These are phyloP conservation scores for Luehdorfia chinensis DNA, from an alignment of 1,140 invertebrate species.

Conservation along the genomic window DNA sequence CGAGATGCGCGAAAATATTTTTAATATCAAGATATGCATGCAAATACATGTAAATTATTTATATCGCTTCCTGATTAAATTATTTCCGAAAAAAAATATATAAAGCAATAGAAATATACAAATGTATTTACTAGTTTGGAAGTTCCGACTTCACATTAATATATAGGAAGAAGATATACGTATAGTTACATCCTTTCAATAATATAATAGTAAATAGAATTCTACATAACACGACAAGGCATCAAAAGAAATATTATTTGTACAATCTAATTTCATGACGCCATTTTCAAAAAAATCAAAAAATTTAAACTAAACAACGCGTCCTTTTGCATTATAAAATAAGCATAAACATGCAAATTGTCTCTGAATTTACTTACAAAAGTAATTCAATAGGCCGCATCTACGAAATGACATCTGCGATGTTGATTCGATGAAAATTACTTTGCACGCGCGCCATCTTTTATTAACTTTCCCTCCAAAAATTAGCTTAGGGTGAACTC, in stretches of 20 bases:
- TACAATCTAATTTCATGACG: slow-evolving; percentile 12
- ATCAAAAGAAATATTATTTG: neutral
- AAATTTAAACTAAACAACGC: slow-evolving; percentile 48
- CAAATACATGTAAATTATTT: too few relatives aligned
- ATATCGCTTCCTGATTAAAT: too few relatives aligned
- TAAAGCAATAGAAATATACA: too few relatives aligned
- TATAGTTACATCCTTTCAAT: too few relatives aligned
- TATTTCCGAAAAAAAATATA: too few relatives aligned
- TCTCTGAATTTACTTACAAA: slow-evolving; percentile 52
- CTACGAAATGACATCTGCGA: slow-evolving; percentile 43
- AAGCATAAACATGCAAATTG: slow-evolving; percentile 62
- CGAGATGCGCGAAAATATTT: too few relatives aligned
- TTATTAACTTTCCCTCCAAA: slow-evolving; percentile 38
- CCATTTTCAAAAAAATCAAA: slow-evolving; percentile 24
- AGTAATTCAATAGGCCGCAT: slow-evolving; percentile 56
- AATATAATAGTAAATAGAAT: neutral
- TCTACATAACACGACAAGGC: too few relatives aligned
- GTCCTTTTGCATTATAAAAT: slow-evolving; percentile 26
- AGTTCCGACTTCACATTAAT: too few relatives aligned
- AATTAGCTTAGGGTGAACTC: slow-evolving; percentile 20
- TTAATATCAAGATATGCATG: too few relatives aligned
- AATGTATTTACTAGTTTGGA: too few relatives aligned
- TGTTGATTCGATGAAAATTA: slow-evolving; percentile 51
- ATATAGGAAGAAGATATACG: too few relatives aligned
- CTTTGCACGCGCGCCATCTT: slow-evolving; percentile 23